phyloP scores from a whole-genome alignment of 2,113 vertebrate species.

The Telmatochromis sp. region DNA sequence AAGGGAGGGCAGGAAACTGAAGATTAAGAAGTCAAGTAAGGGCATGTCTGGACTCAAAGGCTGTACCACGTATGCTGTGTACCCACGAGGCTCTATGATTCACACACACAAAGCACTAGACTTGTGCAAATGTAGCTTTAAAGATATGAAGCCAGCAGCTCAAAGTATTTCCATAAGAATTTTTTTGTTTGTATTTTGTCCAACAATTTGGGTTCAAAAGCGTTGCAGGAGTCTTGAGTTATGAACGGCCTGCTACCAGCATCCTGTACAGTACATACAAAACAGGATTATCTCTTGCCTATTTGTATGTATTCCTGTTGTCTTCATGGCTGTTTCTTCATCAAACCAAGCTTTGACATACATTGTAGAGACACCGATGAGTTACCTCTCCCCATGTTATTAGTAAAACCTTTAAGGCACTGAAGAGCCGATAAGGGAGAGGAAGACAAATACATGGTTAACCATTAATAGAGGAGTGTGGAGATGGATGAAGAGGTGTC shows the following conservation, averaged over 20 bases:
- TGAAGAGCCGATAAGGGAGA: not conserved
- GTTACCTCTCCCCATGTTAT: not conserved
- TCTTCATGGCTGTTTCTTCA: not conserved
- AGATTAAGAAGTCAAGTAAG: conserved; percentile 75
- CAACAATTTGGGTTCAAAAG: not conserved
- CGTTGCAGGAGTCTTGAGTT: not conserved
- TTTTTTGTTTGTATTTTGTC: not conserved
- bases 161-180: not conserved
- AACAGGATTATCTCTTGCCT: not conserved
- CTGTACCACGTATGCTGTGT: conserved; percentile 1
- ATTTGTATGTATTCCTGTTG: not conserved
- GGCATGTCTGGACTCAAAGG: conserved; percentile 50
- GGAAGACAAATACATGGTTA: conserved; percentile 1
- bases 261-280: not conserved
- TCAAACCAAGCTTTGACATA: not conserved
- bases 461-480: conserved; percentile 3
- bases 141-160: not conserved
- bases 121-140: not conserved
- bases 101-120: not conserved
- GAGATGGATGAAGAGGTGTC: not conserved
- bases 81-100: not conserved
- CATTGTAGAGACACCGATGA: not conserved
- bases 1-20: conserved; percentile 63
- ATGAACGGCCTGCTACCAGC: not conserved
- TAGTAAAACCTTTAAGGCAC: not conserved